Evolutionary conservation across 92 coral and sea anemone genomes (phyloP), one percentile per base, ranked within the genome.

Genomic region (Porites rus): DNA sequence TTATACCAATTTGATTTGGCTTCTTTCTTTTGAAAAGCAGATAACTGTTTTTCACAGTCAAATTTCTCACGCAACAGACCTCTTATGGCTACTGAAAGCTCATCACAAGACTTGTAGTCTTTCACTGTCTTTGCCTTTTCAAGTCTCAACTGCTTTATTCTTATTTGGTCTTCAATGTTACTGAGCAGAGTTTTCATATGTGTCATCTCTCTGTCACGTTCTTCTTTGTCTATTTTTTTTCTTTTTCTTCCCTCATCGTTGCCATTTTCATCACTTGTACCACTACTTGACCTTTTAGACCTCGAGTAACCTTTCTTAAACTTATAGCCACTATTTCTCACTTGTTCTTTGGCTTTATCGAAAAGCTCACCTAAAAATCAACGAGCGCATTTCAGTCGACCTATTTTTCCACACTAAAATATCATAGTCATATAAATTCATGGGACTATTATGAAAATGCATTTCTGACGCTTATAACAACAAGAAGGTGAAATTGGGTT

Each of bases 241-340:
- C 79, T 75, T 64, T 80, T 82, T 74, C 17, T 64, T 8, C 25
- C 19, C 64, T 79, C 84, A 79, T 79, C 74, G 50, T 43, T 59
- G 38, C 54, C 50, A 51, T n/a, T 75, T 61, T 66, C 81, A 16
- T 75, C 21, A n/a, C 66, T 82, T 51, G 19, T 65, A 19, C 70
- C 70, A 65, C 21, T 65, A 65, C 70, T 65, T 16, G 22, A 20
- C 70, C 70, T 65, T 65, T 65, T 65, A 65, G 86, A 86, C 65
- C 89, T 90, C 69, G 90, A 90, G 7, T 80, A 25, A 10, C 90
- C 93, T 69, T 85, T 85, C 22, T 74, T 76, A 68, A 84, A 90
- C 7, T 73, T 61, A 11, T 11, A 61, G 16, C 65, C 16, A 61
- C 65, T 61, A 22, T 84, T 62, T 67, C 53, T 58, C 75, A 70